Conservation (phyloP, 2,113 vertebrate species). For the Phylloscopus trochiloides region DNA sequence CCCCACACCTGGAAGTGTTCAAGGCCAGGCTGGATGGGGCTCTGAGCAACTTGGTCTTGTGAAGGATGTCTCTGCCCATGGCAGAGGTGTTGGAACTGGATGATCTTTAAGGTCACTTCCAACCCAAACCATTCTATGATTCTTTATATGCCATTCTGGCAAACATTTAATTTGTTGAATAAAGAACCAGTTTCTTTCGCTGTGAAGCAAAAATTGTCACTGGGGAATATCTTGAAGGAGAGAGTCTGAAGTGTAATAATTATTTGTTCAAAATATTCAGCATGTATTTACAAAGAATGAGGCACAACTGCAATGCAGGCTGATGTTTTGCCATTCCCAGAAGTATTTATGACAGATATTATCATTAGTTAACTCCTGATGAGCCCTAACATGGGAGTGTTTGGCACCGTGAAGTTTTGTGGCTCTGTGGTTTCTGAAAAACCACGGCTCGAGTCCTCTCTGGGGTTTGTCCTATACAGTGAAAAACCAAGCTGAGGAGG, state of each 20-base stretch:
- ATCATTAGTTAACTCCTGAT: neutral
- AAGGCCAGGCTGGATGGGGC: neutral
- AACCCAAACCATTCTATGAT: neutral
- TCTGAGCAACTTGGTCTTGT: neutral
- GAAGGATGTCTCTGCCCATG: neutral
- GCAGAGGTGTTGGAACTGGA: neutral
- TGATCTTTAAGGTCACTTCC: neutral
- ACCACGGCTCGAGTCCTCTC: fast-evolving
- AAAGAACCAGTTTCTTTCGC: neutral
- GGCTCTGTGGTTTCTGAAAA: neutral
- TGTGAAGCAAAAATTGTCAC: neutral
- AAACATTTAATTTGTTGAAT: neutral
- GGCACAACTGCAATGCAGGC: neutral
- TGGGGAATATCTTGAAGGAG: neutral
- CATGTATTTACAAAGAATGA: neutral
- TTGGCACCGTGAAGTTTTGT: neutral
- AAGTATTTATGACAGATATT: neutral
- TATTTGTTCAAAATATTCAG: neutral
- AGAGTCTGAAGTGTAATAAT: neutral
- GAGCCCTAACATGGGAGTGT: neutral
- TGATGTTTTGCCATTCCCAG: neutral
- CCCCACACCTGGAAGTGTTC: neutral
- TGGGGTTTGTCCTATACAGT: neutral
- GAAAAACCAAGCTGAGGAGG: neutral
- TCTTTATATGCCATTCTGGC: neutral